Percentiles rank a stretch among this genome's conserved stretches.
Conservation (phyloP, 2,797 vertebrate genomes). For the Manis crassicaudata region DNA sequence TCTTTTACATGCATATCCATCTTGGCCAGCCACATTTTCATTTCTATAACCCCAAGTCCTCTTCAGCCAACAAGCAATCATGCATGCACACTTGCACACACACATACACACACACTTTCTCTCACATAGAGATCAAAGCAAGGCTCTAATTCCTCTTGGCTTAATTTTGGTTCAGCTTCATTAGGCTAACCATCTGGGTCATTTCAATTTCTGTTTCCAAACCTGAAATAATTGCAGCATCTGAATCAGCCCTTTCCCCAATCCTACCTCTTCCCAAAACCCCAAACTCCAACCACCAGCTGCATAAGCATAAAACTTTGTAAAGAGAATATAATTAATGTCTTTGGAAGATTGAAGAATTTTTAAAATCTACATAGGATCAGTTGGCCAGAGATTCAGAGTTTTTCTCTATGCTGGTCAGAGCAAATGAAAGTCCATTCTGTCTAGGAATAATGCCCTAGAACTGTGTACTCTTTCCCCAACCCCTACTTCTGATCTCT, state of each 20-base stretch:
- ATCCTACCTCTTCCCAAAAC: background rate
- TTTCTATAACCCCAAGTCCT: background rate
- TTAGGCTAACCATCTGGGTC: slow-evolving; percentile 79
- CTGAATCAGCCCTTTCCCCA: slow-evolving; percentile 60
- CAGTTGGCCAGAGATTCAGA: slow-evolving; percentile 52
- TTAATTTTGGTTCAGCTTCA: slow-evolving; percentile 79
- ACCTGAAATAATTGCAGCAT: slow-evolving; percentile 78
- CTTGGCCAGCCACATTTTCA: background rate
- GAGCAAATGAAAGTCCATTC: slow-evolving; percentile 28
- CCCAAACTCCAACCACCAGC: slow-evolving; percentile 3
- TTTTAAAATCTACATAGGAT: slow-evolving; percentile 66
- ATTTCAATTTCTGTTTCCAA: slow-evolving; percentile 80
- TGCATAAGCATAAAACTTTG: slow-evolving; percentile 52
- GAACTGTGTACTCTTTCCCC: background rate
- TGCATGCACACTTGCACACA: background rate
- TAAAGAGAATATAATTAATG: slow-evolving; percentile 54
- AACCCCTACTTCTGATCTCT: slow-evolving; percentile 45
- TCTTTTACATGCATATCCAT: background rate
- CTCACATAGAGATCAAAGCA: background rate
- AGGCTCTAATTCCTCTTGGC: slow-evolving; percentile 61
- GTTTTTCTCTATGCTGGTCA: background rate
- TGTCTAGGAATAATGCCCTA: background rate
- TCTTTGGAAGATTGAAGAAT: background rate
- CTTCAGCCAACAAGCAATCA: background rate
- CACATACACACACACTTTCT: background rate